Evolutionary conservation across 2,888 invertebrate species (phyloP), one percentile per base, ranked within the genome.

Genomic region (Stratiomys singularior): DNA sequence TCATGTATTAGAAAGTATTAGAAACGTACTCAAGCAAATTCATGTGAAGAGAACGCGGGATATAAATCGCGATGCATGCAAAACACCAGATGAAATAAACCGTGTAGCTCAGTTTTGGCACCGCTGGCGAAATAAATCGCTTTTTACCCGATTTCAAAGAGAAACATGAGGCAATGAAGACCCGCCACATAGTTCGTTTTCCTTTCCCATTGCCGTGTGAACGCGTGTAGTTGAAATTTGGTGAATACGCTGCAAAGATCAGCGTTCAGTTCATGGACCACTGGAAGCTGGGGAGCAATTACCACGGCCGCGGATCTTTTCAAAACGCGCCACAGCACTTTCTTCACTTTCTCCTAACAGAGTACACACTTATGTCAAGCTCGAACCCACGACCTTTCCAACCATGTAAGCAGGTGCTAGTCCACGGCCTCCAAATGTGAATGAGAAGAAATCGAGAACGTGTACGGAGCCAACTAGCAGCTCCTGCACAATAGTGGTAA

Each of bases 331-430:
- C 37, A 9, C 3, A 9, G 37, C 18, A 69, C 69, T 69, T 69
- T 69, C 69, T 69, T 69, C 47, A 69, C 69, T 69, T 69, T 69
- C 69, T 69, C 69, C 30, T n/a, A 28, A 25, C 69, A 1, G n/a
- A 1, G 60, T 5, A 52, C 52, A 52, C 15, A 13, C 52, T 9
- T 5, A 52, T 18, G 7, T 52, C 52, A n/a, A 13, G 52, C 52
- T 4, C n/a, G 52, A 37, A 52, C 52, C n/a, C 1, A 18, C 18
- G 60, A 25, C 60, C 47, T 37, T 46, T 11, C 23, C 1, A 69
- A 21, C 37, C 18, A 44, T n/a, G 37, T 15, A 5, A n/a, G 18
- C 66, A 44, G 11, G 44, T 37, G 66, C 30, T 30, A 37, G 66
- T 18, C 37, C 37, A 4, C 15, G 52, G 52, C 7, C 3, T 13